Evolutionary conservation across 37 sponge, comb jelly and placozoan species (phyloP).

Genomic region (Amphimedon queenslandica): DNA sequence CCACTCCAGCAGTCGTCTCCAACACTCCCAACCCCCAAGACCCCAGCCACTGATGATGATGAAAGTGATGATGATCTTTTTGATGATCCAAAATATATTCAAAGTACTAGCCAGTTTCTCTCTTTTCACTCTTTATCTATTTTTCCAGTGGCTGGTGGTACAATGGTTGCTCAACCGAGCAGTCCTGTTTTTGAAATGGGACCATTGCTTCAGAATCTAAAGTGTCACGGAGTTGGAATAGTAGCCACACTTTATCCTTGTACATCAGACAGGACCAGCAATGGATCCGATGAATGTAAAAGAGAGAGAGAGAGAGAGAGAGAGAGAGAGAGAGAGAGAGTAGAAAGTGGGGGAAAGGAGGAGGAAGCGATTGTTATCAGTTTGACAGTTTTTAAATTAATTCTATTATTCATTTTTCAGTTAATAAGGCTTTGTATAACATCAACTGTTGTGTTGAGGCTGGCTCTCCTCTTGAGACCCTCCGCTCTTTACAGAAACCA

Average conservation of each 20-base stretch:
- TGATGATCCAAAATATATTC: constrained; percentile 47
- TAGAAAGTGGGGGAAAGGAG: no score
- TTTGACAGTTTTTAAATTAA: no score
- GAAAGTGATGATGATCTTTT: constrained; percentile 9
- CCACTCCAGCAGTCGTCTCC: not conserved
- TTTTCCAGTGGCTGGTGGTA: no score
- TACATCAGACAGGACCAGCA: no score
- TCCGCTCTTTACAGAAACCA: constrained; percentile 13
- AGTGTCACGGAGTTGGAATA: not conserved
- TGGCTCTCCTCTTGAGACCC: constrained; percentile 6
- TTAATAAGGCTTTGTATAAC: constrained; percentile 13
- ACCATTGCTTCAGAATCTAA: not conserved
- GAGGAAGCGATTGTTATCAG: no score
- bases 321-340: no score
- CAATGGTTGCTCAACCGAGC: no score
- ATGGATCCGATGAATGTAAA: no score
- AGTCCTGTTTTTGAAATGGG: no score
- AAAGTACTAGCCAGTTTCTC: not conserved
- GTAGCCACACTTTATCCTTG: not conserved
- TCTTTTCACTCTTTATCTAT: no score
- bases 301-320: no score
- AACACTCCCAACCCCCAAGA: not conserved
- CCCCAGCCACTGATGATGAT: not conserved
- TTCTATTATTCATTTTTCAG: constrained; percentile 12
- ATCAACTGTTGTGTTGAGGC: constrained; percentile 14